Base-by-base conservation (phyloP, 2,888 invertebrate species). In the Zygothrica quintamaculata region DNA sequence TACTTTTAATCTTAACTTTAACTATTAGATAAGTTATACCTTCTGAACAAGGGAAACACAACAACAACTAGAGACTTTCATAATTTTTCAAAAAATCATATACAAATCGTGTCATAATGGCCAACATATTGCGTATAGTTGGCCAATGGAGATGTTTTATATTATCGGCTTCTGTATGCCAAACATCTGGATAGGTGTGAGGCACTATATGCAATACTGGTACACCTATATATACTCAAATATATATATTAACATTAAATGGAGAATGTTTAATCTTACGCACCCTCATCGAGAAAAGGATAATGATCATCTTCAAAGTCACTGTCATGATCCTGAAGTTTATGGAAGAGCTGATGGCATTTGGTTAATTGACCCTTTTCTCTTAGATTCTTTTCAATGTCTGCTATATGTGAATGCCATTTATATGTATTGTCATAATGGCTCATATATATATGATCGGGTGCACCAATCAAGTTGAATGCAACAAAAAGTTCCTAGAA, bases 261-360 rank as follows among this genome's bases (percentile, higher is more conserved):
- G n/a, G n/a, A n/a, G n/a, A n/a, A n/a, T n/a, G n/a, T n/a, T n/a
- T n/a, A n/a, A n/a, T n/a, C n/a, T n/a, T 16, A 48, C 34, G 5
- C 36, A 91, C 92, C 90, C 78, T 90, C 90, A 29, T 87, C 62
- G 26, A 93, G 85, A 89, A 97, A 97, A 39, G 97, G 96, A 86
- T 95, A 92, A 89, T 99, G 99, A 90, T 99, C 99, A 90, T 99
- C 99, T 91, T 98, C 97, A 43, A 98, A 94, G 36, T 92, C 91
- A 0, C 94, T 93, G 0, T 94, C 92, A 12, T 92, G 92, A 93
- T 90, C 36, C 93, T 93, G 71, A 91, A 92, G 29, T 93, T 92
- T 72, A 93, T 92, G 88, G 95, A 96, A 91, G 95, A 96, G 22
- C 60, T 80, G n/a, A 92, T 92, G 90, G 93, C 94, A 9, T 89